Evolutionary conservation across 37 sponge, comb jelly and placozoan species (phyloP).

Genomic region (Dysidea cf. avara): DNA sequence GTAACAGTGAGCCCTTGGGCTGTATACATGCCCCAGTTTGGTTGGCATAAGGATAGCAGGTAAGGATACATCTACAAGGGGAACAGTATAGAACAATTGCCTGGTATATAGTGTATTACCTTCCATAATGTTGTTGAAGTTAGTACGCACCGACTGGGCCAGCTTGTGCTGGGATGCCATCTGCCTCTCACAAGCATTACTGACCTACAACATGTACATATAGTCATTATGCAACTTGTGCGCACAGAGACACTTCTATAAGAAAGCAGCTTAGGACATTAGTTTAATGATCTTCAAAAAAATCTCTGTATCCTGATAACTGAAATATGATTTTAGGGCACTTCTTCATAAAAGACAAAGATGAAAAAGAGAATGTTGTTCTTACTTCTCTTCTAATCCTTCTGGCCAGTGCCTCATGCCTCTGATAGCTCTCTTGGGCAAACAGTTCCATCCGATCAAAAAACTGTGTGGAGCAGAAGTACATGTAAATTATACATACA

Average conservation of each 20-base stretch:
- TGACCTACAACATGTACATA: slow-evolving; percentile 37
- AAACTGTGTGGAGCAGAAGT: slow-evolving; percentile 69
- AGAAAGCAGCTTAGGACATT: too few relatives aligned
- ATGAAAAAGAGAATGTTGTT: too few relatives aligned
- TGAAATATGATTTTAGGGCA: too few relatives aligned
- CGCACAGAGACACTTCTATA: slow-evolving; percentile 3
- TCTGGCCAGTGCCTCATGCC: slow-evolving; percentile 58
- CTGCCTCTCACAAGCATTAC: slow-evolving; percentile 66
- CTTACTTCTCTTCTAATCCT: slow-evolving; percentile 64
- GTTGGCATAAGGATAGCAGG: slow-evolving; percentile 86
- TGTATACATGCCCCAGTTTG: slow-evolving; percentile 46
- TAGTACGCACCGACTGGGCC: slow-evolving; percentile 14
- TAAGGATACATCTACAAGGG: slow-evolving; percentile 56
- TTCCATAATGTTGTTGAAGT: slow-evolving; percentile 35
- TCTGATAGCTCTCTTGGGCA: slow-evolving; percentile 59
- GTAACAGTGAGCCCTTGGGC: slow-evolving; percentile 77
- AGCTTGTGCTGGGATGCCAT: slow-evolving; percentile 65
- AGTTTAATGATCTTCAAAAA: too few relatives aligned
- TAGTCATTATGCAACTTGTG: not conserved
- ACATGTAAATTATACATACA: not conserved
- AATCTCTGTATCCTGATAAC: too few relatives aligned
- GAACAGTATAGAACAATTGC: slow-evolving; percentile 4
- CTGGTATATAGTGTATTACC: slow-evolving; percentile 38
- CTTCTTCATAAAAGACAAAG: too few relatives aligned
- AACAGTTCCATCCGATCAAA: slow-evolving; percentile 79